Percentiles rank a stretch among this genome's conserved stretches.
phyloP scores from a whole-genome alignment of 2,797 vertebrate genomes.

The Helicolenus hilgendorfi region DNA sequence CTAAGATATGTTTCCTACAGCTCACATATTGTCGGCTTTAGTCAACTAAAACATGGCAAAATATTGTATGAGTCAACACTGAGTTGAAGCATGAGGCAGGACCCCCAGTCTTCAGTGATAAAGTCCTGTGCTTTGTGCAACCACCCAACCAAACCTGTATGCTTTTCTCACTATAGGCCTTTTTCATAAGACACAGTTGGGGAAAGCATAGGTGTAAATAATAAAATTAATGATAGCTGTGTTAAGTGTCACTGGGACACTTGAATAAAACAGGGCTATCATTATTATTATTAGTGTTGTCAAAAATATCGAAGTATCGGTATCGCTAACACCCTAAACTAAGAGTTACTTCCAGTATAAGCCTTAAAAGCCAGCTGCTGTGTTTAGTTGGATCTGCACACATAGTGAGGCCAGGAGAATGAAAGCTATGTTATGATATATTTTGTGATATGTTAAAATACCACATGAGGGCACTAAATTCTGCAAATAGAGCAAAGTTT shows the following conservation, averaged over 20 bases:
- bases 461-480: slow-evolving; percentile 64
- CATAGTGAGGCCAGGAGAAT: neutral
- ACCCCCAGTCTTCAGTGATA: neutral
- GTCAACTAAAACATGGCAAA: neutral
- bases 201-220: too few species aligned
- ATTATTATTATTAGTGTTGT: too few species aligned
- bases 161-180: neutral
- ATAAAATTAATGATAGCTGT: too few species aligned
- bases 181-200: neutral
- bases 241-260: too few species aligned
- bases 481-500: neutral
- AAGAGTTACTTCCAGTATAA: neutral
- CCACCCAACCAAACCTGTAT: neutral
- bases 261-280: too few species aligned
- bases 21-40: neutral
- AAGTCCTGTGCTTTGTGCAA: neutral
- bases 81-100: neutral
- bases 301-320: too few species aligned
- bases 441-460: neutral
- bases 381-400: neutral
- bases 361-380: neutral
- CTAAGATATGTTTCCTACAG: neutral
- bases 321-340: neutral
- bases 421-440: neutral
- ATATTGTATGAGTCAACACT: neutral